Base-by-base conservation (phyloP, 2,888 invertebrate genomes). In the Plagiodera versicolora region DNA sequence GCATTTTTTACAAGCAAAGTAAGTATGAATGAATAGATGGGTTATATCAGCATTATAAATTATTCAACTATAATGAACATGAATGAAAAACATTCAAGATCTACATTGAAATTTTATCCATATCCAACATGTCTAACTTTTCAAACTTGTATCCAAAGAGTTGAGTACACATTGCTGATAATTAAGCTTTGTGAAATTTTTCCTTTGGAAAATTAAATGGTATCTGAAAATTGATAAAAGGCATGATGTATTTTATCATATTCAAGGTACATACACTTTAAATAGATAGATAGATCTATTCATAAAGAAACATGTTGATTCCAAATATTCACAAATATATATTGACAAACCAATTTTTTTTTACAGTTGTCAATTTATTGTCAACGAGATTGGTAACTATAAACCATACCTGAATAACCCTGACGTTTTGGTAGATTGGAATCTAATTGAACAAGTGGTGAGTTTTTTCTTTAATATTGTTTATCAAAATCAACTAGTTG, bases 341-440 rank as follows among this genome's bases (percentile, higher is more conserved):
- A n/a, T n/a, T n/a, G n/a, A n/a, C n/a, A n/a, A n/a, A n/a, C n/a
- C n/a, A n/a, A n/a, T n/a, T n/a, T n/a, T n/a, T n/a, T n/a, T n/a
- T n/a, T n/a, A n/a, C n/a, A 94, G 95, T 82, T 98, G 96, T 81
- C 97, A 98, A 82, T 98, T 98, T 86, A 89, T 98, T 75, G 94
- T 98, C 66, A 89, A 89, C 76, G 86, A 88, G 70, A 86, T 85
- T 75, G 90, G 89, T 54, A 91, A 95, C 80, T 94, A 94, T 78
- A 84, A 86, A 69, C 84, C 87, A 17, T 90, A 94, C 77, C 80
- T 89, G 73, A 84, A 86, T 70, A 91, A 95, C 81, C 95, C 96
- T 30, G 97, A 98, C 82, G 83, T 87, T 51, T 85, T 96, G 56
- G 91, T 98, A 52, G 91, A 94, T 77, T 98, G 98, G 98, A 87